These are phyloP conservation scores for Cryptotis parvus DNA, from an alignment of 2,113 vertebrate genomes.

Conservation along the genomic window DNA sequence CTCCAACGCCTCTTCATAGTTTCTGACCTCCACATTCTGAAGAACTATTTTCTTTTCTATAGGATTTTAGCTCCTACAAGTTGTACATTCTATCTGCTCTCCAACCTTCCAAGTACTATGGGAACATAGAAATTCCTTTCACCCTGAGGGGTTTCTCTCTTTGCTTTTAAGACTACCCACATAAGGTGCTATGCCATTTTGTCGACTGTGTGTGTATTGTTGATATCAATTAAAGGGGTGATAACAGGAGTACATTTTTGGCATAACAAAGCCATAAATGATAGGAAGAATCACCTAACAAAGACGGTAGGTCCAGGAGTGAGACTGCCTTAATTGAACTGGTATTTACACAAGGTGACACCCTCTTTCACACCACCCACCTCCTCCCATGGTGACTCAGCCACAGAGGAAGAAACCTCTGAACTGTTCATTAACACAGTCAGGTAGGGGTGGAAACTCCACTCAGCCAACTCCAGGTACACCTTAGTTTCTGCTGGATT, in stretches of 20 bases:
- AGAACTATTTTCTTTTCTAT: constrained; percentile 1
- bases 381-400: constrained; percentile 90
- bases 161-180: constrained; percentile 14
- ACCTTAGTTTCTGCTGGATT: constrained; percentile 41
- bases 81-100: not conserved
- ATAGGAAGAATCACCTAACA: constrained; percentile 72
- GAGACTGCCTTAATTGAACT: constrained; percentile 83
- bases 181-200: not conserved
- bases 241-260: constrained; percentile 23
- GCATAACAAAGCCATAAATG: constrained; percentile 57
- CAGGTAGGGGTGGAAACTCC: constrained; percentile 71
- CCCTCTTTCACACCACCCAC: constrained; percentile 90
- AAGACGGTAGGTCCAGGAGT: constrained; percentile 63
- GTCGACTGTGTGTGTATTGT: not conserved
- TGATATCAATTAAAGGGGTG: constrained; percentile 3
- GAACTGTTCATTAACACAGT: constrained; percentile 78
- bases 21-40: not conserved
- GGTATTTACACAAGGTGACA: constrained; percentile 90
- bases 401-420: constrained; percentile 79
- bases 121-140: not conserved
- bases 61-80: not conserved
- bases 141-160: not conserved
- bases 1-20: too few species aligned
- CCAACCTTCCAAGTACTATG: not conserved
- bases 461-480: constrained; percentile 64